phyloP scores from a whole-genome alignment of 2,888 invertebrate species.

The Arenicola marina region DNA sequence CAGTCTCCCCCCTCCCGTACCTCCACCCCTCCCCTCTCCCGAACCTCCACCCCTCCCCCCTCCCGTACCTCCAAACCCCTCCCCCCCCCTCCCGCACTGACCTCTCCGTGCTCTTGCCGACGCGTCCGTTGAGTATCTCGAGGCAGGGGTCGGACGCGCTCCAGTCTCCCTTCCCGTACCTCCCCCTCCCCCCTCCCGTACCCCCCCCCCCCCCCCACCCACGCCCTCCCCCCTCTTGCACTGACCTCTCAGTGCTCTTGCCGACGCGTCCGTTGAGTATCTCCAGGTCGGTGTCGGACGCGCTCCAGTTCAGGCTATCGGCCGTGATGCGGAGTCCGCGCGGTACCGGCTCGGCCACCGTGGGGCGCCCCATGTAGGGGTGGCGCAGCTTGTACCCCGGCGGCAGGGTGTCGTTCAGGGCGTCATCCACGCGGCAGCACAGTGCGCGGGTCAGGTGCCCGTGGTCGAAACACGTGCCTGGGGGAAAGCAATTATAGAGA shows the following conservation, averaged over 20 bases:
- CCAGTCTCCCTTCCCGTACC: too few species aligned
- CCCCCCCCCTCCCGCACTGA: too few species aligned
- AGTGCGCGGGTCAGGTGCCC: slow-evolving; percentile 48
- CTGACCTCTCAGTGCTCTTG: slow-evolving; percentile 38
- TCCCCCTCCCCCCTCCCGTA: too few species aligned
- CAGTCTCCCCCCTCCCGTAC: too few species aligned
- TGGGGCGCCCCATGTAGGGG: slow-evolving; percentile 24
- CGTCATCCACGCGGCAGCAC: slow-evolving; percentile 49
- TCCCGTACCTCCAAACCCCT: too few species aligned
- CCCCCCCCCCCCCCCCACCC: too few species aligned
- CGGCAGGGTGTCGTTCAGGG: slow-evolving; percentile 39
- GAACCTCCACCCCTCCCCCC: too few species aligned
- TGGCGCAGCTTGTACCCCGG: slow-evolving; percentile 39
- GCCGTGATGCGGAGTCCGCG: slow-evolving; percentile 12
- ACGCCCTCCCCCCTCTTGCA: too few species aligned
- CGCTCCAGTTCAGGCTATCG: slow-evolving; percentile 47
- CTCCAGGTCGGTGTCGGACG: slow-evolving; percentile 43
- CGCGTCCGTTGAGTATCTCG: slow-evolving; percentile 42
- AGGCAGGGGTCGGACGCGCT: slow-evolving; percentile 40
- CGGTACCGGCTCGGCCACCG: neutral
- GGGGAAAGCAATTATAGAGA: neutral
- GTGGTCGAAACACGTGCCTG: slow-evolving; percentile 40
- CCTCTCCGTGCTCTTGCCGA: slow-evolving; percentile 41
- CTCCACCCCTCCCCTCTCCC: too few species aligned
- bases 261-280: slow-evolving; percentile 43